Percentiles rank a stretch among this genome's conserved stretches.
phyloP scores from a whole-genome alignment of 92 coral and sea anemone species.

The Porites evermanni region DNA sequence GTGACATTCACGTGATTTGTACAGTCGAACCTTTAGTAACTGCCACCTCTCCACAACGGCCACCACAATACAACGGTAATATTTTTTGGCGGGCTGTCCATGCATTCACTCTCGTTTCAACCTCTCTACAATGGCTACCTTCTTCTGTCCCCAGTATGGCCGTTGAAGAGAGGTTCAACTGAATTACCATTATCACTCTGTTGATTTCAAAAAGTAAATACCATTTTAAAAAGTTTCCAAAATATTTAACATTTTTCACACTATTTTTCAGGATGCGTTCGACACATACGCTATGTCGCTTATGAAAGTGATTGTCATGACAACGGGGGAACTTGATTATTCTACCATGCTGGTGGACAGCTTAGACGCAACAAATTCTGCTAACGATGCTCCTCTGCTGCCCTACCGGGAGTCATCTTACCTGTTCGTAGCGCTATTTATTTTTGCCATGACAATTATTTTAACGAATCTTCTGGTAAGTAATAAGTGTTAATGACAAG shows the following conservation, averaged over 20 bases:
- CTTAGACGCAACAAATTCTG: constrained; percentile 16
- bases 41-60: too few species aligned
- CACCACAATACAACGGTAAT: too few species aligned
- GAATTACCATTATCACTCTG: too few species aligned
- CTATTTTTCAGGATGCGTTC: constrained; percentile 71
- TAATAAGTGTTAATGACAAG: background rate
- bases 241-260: background rate
- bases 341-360: constrained; percentile 65
- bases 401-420: constrained; percentile 75
- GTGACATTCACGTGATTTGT: too few species aligned
- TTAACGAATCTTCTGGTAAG: constrained; percentile 89
- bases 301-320: constrained; percentile 79
- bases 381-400: constrained; percentile 62
- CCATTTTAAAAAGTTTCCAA: too few species aligned
- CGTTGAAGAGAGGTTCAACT: too few species aligned
- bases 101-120: too few species aligned
- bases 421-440: constrained; percentile 68
- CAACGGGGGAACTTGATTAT: constrained; percentile 88
- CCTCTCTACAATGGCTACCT: too few species aligned
- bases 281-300: constrained; percentile 58
- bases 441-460: constrained; percentile 82
- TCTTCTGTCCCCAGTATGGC: too few species aligned
- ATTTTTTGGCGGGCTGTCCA: too few species aligned
- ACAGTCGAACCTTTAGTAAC: too few species aligned
- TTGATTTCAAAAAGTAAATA: too few species aligned